Evolutionary conservation across 2,797 vertebrate genomes (phyloP).

Genomic region (Acrossocheilus wenchowensis): DNA sequence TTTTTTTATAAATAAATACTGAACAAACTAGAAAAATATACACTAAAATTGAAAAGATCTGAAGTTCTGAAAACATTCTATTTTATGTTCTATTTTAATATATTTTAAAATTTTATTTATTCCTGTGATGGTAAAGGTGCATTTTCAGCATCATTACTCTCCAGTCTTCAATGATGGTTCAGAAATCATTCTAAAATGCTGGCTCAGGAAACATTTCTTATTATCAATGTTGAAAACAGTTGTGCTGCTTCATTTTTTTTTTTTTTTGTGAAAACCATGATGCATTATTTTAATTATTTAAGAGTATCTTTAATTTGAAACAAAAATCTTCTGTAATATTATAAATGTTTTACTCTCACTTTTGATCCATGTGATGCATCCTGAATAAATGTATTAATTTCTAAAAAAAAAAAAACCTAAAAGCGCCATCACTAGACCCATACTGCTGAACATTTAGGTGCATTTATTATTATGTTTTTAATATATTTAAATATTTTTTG

Average conservation of each 20-base stretch:
- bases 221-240: not conserved
- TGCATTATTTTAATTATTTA: no score
- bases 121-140: no score
- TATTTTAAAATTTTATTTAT: not conserved
- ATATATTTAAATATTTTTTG: not conserved
- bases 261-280: not conserved
- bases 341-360: not conserved
- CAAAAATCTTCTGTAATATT: not conserved
- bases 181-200: not conserved
- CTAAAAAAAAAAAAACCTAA: no score
- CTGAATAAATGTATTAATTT: no score
- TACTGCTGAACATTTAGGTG: no score
- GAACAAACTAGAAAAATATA: not conserved
- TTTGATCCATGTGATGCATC: not conserved
- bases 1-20: not conserved
- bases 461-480: no score
- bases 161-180: not conserved
- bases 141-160: no score
- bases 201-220: no score
- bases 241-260: not conserved
- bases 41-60: no score
- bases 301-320: not conserved
- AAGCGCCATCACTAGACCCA: no score
- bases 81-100: no score
- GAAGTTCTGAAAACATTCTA: no score